phyloP scores from a whole-genome alignment of 2,797 vertebrate genomes.

The Mastacembelus armatus region DNA sequence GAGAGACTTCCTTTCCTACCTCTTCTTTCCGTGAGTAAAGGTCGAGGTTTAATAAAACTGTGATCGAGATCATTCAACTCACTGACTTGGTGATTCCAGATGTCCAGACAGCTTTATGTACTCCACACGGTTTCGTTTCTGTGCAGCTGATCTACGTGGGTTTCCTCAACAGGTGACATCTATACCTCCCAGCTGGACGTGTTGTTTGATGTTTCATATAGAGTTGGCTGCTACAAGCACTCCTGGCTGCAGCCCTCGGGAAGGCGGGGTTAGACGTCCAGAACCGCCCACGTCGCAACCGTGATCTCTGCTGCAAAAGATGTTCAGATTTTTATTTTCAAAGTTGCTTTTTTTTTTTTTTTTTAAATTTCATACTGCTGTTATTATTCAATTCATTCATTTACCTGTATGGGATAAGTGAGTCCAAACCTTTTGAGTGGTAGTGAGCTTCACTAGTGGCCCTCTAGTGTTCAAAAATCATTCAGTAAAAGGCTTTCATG shows the following conservation, averaged over 20 bases:
- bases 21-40: constrained; percentile 10
- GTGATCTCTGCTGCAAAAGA: neutral
- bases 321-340: too few relatives aligned
- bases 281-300: constrained; percentile 11
- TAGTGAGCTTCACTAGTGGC: too few relatives aligned
- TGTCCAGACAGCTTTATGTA: constrained; percentile 20
- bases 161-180: constrained; percentile 2
- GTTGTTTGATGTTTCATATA: neutral
- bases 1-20: neutral
- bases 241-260: neutral
- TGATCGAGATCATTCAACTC: constrained; percentile 13
- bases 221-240: neutral
- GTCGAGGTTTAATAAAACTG: constrained; percentile 2
- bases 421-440: too few relatives aligned
- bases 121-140: neutral
- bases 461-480: neutral
- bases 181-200: constrained; percentile 1
- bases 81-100: constrained; percentile 35
- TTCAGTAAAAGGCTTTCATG: too few relatives aligned
- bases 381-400: too few relatives aligned
- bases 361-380: too few relatives aligned
- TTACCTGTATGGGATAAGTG: too few relatives aligned
- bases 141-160: neutral
- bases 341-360: too few relatives aligned
- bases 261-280: constrained; percentile 2